A percentile compares a stretch with the other conserved stretches of the same genome.
These are phyloP conservation scores for Amphipyra tragopoginis DNA, from an alignment of 2,888 invertebrate genomes.

Conservation along the genomic window DNA sequence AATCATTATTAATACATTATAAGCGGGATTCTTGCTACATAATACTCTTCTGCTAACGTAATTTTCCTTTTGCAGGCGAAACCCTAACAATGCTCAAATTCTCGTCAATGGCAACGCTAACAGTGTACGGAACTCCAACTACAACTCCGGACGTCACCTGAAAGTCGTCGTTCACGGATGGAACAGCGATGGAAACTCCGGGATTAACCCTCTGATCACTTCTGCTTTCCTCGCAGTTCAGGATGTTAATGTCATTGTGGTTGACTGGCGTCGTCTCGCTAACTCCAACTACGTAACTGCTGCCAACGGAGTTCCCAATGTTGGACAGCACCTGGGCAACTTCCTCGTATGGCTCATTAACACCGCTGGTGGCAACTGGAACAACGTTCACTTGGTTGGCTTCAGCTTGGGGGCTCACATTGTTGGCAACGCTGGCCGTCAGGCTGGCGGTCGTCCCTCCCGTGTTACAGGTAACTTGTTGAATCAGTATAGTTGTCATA, in stretches of 20 bases:
- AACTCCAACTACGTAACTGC: conserved; percentile 61
- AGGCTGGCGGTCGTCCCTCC: conserved; percentile 60
- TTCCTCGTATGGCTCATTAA: conserved; percentile 75
- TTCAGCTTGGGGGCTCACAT: conserved; percentile 82
- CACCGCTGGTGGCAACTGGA: conserved; percentile 74
- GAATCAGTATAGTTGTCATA: no score
- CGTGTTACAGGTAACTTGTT: conserved; percentile 72
- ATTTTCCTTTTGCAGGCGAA: conserved; percentile 61
- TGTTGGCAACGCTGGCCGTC: conserved; percentile 75
- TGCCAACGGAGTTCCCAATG: conserved; percentile 64
- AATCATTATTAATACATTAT: no score
- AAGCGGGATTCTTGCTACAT: no score
- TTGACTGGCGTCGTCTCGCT: conserved; percentile 73
- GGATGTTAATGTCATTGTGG: conserved; percentile 74
- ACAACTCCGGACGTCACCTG: conserved; percentile 61
- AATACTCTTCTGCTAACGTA: background rate
- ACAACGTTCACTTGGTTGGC: conserved; percentile 77
- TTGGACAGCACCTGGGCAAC: conserved; percentile 72
- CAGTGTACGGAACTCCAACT: conserved; percentile 69
- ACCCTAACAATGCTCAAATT: conserved; percentile 64
- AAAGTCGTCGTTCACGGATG: conserved; percentile 78
- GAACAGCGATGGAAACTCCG: conserved; percentile 71
- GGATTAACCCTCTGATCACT: conserved; percentile 67
- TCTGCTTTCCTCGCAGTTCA: conserved; percentile 70
- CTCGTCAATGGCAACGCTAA: conserved; percentile 66